Base-by-base conservation (phyloP, 2,888 invertebrate species). In the Amphipoea lucens region DNA sequence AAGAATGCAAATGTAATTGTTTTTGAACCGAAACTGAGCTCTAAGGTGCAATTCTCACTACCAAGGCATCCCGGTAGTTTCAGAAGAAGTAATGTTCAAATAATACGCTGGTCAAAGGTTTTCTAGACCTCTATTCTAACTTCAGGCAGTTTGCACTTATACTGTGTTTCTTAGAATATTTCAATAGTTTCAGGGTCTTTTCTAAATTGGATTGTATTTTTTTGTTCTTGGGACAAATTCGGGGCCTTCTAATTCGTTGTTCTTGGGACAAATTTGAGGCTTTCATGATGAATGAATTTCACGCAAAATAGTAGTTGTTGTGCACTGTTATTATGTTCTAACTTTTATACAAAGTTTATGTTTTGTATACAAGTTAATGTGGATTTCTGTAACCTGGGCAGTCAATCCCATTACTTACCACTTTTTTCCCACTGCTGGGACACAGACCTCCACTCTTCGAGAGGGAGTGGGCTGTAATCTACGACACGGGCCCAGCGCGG, bases 1-100 rank as follows among this genome's bases (percentile, higher is more conserved):
- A 93, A 91, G 89, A 92, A 94, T 94, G 94, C 92, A 93, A 94
- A 94, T 94, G 89, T 91, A 92, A 94, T 92, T 92, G 92, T 92
- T 92, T 89, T 89, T 90, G 87, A 90, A 89, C 88, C 89, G 83
- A 83, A 84, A 87, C 84, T 69, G 76, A 84, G 86, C 93, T 92
- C 94, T 76, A 83, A 92, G 91, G 94, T 93, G 90, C 91, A 91
- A 89, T 93, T 92, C 86, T 86, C 84, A 88, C 82, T 87, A 89
- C 81, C 87, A 81, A 88, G 88, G 89, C 89, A 90, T 89, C 85
- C 14, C 12, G 74, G 66, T 76, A 79, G 73, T 91, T 90, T 85
- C 80, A 83, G 86, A 87, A 89, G 85, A 45, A 45, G 45, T 89
- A 88, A 88, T 85, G 78, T 78, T 76, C 82, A 77, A 85, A 83